Percentiles rank a stretch among this genome's conserved stretches.
phyloP scores from a whole-genome alignment of 2,888 invertebrate species.

The Kuschelorhynchus macadamiae region DNA sequence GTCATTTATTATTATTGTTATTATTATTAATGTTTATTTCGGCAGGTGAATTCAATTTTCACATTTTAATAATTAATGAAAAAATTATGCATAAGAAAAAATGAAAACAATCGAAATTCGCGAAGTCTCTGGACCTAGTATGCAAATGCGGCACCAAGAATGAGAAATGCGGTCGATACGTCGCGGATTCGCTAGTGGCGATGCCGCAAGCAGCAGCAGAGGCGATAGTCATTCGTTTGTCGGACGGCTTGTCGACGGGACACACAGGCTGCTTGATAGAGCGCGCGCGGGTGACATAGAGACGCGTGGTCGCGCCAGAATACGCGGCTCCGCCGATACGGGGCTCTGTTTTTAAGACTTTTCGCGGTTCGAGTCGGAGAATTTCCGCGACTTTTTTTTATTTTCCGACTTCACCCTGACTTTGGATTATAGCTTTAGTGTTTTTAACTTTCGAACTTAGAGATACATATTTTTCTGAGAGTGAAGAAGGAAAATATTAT shows the following conservation, averaged over 20 bases:
- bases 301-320: slow-evolving; percentile 39
- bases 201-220: slow-evolving; percentile 60
- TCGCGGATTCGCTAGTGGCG: slow-evolving; percentile 56
- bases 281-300: slow-evolving; percentile 29
- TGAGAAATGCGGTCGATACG: slow-evolving; percentile 45
- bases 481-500: too few relatives aligned
- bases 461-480: too few relatives aligned
- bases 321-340: slow-evolving; percentile 22
- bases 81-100: too few relatives aligned
- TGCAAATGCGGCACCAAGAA: slow-evolving; percentile 35
- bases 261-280: slow-evolving; percentile 37
- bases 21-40: too few relatives aligned
- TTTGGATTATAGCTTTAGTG: slow-evolving; percentile 1
- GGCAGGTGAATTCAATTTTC: too few relatives aligned
- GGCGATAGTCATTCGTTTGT: slow-evolving; percentile 59
- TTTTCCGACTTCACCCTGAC: not conserved
- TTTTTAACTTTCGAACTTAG: too few relatives aligned
- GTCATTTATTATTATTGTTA: too few relatives aligned
- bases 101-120: slow-evolving; percentile 7
- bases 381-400: not conserved
- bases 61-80: too few relatives aligned
- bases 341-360: slow-evolving; percentile 15
- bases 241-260: slow-evolving; percentile 54
- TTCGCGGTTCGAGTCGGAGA: not conserved
- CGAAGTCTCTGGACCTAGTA: slow-evolving; percentile 25